Base-by-base conservation (phyloP, 35 echinoderm and acorn worm genomes). In the Ophiothrix spiculata region DNA sequence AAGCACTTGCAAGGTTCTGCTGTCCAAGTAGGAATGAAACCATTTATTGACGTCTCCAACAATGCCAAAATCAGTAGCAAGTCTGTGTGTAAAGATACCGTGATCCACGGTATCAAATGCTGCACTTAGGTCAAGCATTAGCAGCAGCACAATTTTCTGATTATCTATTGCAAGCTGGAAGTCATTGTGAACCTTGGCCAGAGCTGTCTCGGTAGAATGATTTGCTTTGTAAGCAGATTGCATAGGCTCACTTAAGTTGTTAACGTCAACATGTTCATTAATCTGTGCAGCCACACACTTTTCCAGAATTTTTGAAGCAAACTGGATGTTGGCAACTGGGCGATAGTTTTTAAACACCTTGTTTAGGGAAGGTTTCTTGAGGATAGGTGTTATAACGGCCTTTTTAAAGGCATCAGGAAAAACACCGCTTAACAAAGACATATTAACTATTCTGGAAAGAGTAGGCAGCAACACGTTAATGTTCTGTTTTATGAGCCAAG, bases 151-250 rank as follows among this genome's bases (percentile, higher is more conserved):
- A 80, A 56, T 14, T 38, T 88, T 75, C n/a, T 73, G 79, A 16
- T 79, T 36, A 63, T 88, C 86, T 34, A 88, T 32, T 75, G 86
- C 86, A 80, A 1, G 16, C 31, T 36, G 37, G 38, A 89, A 56
- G 35, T 75, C 56, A 75, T 64, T 39, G 16, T 75, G 80, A 4
- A 89, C 80, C 32, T 83, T 23, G 8, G 81, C 25, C 13, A 83
- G 37, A 75, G 87, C 87, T 39, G 86, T 88, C 79, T 88, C 86
- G 25, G 86, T 88, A 38, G 19, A 33, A 80, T 89, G 80, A 63
- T 75, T 23, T 28, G 87, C 54, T 82, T 37, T 81, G 36, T 89
- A 89, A 39, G 80, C 63, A 35, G 87, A 89, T 42, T 83, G 80
- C n/a, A 0, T 35, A 1, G 64, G 60, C 36, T 81, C 79, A 78